Conservation (phyloP, 1,140 invertebrate genomes). For the Brachionus manjavacas region DNA sequence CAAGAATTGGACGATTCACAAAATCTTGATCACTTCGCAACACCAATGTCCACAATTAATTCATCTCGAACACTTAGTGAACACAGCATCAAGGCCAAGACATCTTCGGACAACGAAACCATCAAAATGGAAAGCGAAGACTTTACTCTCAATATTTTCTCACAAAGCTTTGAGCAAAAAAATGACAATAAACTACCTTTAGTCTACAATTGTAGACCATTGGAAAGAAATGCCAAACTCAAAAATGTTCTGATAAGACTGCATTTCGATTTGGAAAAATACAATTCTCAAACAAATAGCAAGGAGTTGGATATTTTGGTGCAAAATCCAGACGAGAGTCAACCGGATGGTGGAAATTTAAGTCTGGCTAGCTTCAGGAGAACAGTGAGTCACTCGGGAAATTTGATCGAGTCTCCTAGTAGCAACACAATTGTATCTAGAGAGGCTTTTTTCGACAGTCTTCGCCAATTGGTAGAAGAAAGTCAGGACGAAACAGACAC, state of each 20-base stretch:
- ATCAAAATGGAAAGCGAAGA: neutral
- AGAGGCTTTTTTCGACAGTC: constrained; percentile 4
- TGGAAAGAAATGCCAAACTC: neutral
- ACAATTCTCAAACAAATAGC: neutral
- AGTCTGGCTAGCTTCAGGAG: neutral
- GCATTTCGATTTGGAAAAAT: constrained; percentile 7
- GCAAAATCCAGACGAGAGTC: neutral
- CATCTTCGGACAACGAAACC: neutral
- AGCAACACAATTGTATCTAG: neutral
- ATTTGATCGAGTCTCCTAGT: neutral
- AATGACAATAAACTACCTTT: neutral
- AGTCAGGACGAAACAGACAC: constrained; percentile 19
- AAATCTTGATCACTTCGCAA: neutral
- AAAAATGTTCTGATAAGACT: constrained; percentile 6
- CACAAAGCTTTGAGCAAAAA: neutral
- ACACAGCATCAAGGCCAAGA: neutral
- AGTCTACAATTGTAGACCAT: neutral
- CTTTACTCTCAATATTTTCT: neutral
- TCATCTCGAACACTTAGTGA: neutral
- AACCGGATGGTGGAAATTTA: neutral
- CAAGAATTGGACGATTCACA: neutral
- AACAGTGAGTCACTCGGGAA: neutral
- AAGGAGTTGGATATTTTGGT: neutral
- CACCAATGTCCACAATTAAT: neutral
- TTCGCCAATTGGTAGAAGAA: neutral